Evolutionary conservation across 2,888 invertebrate species (phyloP).

Genomic region (Apotomis betuletana): DNA sequence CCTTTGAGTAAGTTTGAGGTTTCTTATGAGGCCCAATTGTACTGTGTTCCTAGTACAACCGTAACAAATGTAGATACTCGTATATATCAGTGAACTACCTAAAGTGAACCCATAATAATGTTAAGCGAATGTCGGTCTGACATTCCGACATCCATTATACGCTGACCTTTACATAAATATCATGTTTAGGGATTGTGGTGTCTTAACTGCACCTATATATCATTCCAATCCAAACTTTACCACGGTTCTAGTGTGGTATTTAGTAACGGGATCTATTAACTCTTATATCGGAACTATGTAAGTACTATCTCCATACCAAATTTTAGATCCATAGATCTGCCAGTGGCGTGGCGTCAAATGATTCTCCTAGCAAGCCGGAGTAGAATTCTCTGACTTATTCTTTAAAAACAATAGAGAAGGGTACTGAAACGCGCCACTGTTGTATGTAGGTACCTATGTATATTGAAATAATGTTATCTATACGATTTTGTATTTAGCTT

Average conservation of each 20-base stretch:
- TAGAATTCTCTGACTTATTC: too few relatives aligned
- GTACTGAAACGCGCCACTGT: too few relatives aligned
- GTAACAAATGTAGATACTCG: neutral
- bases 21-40: too few relatives aligned
- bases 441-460: too few relatives aligned
- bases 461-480: neutral
- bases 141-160: slow-evolving; percentile 28
- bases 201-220: neutral
- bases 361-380: too few relatives aligned
- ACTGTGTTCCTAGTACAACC: too few relatives aligned
- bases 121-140: slow-evolving; percentile 27
- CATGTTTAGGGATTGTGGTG: slow-evolving; percentile 24
- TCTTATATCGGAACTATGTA: too few relatives aligned
- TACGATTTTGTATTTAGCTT: neutral
- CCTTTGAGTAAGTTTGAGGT: too few relatives aligned
- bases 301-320: too few relatives aligned
- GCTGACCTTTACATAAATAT: slow-evolving; percentile 35
- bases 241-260: neutral
- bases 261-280: neutral
- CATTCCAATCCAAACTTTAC: neutral
- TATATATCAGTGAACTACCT: slow-evolving; percentile 7
- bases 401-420: too few relatives aligned
- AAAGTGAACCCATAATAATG: slow-evolving; percentile 20
- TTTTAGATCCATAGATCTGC: too few relatives aligned
- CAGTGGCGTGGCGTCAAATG: too few relatives aligned